Percentiles rank a stretch among this genome's conserved stretches.
Evolutionary conservation across 2,888 invertebrate species (phyloP).

Genomic region (Macaria liturata): DNA sequence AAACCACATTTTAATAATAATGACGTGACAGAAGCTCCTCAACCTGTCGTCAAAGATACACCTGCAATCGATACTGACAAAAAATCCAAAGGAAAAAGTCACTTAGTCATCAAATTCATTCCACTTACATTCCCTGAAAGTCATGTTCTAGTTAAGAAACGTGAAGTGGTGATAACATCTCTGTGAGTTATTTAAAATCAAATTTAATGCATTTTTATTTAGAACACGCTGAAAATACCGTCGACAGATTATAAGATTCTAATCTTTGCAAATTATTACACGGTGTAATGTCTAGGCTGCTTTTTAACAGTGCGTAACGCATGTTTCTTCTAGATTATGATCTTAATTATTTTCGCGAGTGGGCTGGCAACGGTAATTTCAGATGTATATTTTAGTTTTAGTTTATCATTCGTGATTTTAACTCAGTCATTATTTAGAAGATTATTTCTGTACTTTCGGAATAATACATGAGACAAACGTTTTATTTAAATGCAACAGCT

Average conservation of each 20-base stretch:
- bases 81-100: conserved; percentile 35
- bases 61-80: conserved; percentile 71
- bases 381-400: conserved; percentile 56
- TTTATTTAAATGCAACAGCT: not conserved
- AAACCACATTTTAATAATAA: conserved; percentile 57
- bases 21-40: conserved; percentile 79
- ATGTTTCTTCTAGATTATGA: conserved; percentile 5
- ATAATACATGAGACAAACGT: conserved; percentile 18
- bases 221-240: conserved; percentile 56
- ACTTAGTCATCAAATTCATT: conserved; percentile 73
- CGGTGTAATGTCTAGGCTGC: conserved; percentile 2
- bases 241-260: conserved; percentile 33
- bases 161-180: conserved; percentile 77
- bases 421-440: conserved; percentile 71
- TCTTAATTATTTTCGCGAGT: conserved; percentile 6
- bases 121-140: conserved; percentile 79
- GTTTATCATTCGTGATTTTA: conserved; percentile 64
- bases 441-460: conserved; percentile 57
- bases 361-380: conserved; percentile 50
- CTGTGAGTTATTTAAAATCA: conserved; percentile 71
- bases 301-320: not conserved
- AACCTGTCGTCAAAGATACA: conserved; percentile 73
- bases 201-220: conserved; percentile 73
- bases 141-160: conserved; percentile 68
- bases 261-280: conserved; percentile 9